Percentiles rank a stretch among this genome's conserved stretches.
Evolutionary conservation across 2,888 invertebrate genomes (phyloP).

Genomic region (Blera fallax): DNA sequence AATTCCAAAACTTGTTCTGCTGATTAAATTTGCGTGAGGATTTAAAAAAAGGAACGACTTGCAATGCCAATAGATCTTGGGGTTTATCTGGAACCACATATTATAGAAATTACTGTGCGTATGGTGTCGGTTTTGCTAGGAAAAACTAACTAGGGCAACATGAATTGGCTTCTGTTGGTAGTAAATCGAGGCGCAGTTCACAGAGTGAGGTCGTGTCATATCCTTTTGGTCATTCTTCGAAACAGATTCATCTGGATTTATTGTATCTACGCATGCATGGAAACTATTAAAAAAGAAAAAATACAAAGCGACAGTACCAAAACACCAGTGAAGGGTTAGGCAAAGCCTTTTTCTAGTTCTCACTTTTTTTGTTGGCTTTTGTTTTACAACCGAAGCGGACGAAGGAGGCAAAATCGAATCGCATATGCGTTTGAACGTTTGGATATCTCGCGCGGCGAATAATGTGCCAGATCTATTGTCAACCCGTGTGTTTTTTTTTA

Average conservation of each 20-base stretch:
- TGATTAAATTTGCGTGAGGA: constrained; percentile 12
- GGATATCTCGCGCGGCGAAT: constrained; percentile 47
- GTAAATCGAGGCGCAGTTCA: constrained; percentile 6
- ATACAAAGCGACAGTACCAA: constrained; percentile 8
- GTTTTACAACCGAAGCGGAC: constrained; percentile 33
- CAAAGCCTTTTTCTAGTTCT: constrained; percentile 22
- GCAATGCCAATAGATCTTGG: background rate
- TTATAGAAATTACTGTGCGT: constrained; percentile 26
- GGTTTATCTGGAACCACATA: constrained; percentile 55
- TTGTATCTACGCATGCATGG: constrained; percentile 36
- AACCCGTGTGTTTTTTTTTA: constrained; percentile 66
- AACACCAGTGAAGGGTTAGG: constrained; percentile 52
- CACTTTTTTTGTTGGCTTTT: constrained; percentile 13
- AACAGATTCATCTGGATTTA: constrained; percentile 45
- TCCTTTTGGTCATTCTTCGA: constrained; percentile 14
- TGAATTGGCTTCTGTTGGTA: constrained; percentile 16
- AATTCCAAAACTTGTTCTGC: constrained; percentile 25
- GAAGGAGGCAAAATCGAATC: constrained; percentile 50
- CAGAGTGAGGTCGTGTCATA: background rate
- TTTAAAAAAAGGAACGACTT: background rate
- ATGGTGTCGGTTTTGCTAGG: background rate
- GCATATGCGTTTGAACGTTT: constrained; percentile 44
- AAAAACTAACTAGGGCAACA: constrained; percentile 13
- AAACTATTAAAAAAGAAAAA: constrained; percentile 34
- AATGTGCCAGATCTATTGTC: constrained; percentile 63